phyloP scores from a whole-genome alignment of 1,140 invertebrate genomes.

The Sitobion miscanthi region DNA sequence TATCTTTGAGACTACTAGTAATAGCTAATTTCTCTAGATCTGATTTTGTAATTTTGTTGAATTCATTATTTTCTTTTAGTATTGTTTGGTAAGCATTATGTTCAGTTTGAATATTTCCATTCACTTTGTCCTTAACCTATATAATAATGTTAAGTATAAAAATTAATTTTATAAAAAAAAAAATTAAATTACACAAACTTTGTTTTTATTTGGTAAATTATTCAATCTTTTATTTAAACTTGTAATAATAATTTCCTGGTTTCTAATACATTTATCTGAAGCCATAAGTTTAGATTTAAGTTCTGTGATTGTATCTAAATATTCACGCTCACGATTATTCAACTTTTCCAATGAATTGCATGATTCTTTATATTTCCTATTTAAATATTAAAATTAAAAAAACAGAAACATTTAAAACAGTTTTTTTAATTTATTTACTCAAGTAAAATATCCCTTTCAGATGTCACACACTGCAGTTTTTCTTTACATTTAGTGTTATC shows the following conservation, averaged over 20 bases:
- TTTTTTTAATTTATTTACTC: slow-evolving; percentile 10
- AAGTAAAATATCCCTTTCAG: slow-evolving; percentile 43
- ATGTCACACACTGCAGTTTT: slow-evolving; percentile 17
- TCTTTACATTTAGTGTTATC: slow-evolving; percentile 7
- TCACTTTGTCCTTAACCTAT: background rate
- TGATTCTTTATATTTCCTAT: slow-evolving; percentile 44
- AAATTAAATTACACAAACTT: background rate
- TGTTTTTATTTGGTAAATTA: background rate
- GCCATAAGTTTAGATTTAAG: slow-evolving; percentile 13
- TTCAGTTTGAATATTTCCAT: background rate
- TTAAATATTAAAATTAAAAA: background rate
- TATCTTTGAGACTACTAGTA: background rate
- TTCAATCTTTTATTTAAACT: slow-evolving; percentile 20
- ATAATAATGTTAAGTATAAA: background rate
- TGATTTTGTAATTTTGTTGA: background rate
- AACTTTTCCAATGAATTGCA: slow-evolving; percentile 29
- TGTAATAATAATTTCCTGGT: slow-evolving; percentile 10
- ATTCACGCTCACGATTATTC: slow-evolving; percentile 23
- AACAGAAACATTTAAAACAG: background rate
- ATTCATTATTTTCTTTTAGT: slow-evolving; percentile 19
- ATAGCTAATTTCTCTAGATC: background rate
- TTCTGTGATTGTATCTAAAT: slow-evolving; percentile 46
- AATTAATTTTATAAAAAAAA: background rate
- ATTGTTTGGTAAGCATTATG: background rate
- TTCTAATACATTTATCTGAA: slow-evolving; percentile 18